These are phyloP conservation scores for Rana temporaria DNA, from an alignment of 2,113 vertebrate genomes.

Conservation along the genomic window DNA sequence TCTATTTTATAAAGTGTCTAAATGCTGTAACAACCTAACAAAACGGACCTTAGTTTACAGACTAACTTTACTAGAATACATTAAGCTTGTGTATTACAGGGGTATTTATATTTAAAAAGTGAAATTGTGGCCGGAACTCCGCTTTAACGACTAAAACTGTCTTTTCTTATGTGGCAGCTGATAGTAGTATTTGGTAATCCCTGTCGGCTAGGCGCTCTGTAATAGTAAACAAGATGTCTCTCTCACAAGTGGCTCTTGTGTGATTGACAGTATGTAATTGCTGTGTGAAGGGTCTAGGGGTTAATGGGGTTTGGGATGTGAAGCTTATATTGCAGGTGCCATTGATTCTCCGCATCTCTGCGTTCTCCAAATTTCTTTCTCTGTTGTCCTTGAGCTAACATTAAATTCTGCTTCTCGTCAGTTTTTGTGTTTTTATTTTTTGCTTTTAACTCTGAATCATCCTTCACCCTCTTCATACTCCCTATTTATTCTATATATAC, in stretches of 20 bases:
- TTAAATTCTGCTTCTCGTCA: neutral
- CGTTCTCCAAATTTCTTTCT: neutral
- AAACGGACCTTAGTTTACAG: no score
- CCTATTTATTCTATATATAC: no score
- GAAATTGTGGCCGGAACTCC: no score
- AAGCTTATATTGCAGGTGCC: slow-evolving; percentile 17
- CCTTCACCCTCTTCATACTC: no score
- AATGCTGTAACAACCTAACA: no score
- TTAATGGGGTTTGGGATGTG: slow-evolving; percentile 33
- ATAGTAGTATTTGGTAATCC: no score
- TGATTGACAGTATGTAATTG: slow-evolving; percentile 30
- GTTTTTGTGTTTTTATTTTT: neutral
- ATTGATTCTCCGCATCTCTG: neutral
- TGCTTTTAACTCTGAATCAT: neutral
- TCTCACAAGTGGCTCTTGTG: neutral
- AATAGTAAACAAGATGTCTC: neutral
- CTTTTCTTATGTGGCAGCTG: no score
- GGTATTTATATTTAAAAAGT: no score
- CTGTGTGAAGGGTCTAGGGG: slow-evolving; percentile 29
- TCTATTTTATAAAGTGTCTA: no score
- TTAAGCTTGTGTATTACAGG: no score
- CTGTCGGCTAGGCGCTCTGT: neutral
- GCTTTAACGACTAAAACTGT: no score
- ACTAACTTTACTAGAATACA: no score
- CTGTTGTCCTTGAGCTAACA: neutral